Base-by-base conservation (phyloP, 2,797 vertebrate genomes). In the Clarias pachynema region DNA sequence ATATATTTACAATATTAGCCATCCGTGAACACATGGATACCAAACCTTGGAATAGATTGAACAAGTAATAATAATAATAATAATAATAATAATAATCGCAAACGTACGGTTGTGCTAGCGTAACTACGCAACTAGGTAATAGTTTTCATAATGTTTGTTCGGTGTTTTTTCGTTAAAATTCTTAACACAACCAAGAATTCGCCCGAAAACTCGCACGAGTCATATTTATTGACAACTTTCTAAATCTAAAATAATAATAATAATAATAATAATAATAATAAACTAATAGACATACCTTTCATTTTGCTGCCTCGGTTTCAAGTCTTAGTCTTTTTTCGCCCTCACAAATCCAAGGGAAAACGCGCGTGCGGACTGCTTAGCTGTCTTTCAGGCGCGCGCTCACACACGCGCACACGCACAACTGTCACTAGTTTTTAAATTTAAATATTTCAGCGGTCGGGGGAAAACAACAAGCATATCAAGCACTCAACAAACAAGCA, bases 241-340 rank as follows among this genome's bases (percentile, higher is more conserved):
- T 16, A n/a, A 5, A n/a, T 20, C 6, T n/a, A 26, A 20, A 18
- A 73, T 0, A 74, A 74, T 24, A 5, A 49, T 20, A 57, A 26
- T 59, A 62, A 2, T 14, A 40, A 60, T 10, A 37, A 0, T 8
- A 56, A 31, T 15, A 4, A 18, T 34, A 34, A 18, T 18, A 20
- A 56, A 29, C 16, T 0, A 62, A 44, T 40, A 66, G 59, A 57
- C 73, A 4, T 84, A 90, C 89, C 89, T 90, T 90, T 90, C 89
- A 90, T 90, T 87, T 88, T 86, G 86, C 69, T 81, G 82, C 82
- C 77, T 83, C 85, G 63, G 63, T 78, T 84, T 87, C 57, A 89
- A 62, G 31, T n/a, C 5, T 69, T 65, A 10, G 9, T 31, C 3
- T 18, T 31, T 3, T 37, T 24, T 49, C 1, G 14, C 4, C 18